phyloP scores from a whole-genome alignment of 2,888 invertebrate genomes.

The Trachelus tabidus region DNA sequence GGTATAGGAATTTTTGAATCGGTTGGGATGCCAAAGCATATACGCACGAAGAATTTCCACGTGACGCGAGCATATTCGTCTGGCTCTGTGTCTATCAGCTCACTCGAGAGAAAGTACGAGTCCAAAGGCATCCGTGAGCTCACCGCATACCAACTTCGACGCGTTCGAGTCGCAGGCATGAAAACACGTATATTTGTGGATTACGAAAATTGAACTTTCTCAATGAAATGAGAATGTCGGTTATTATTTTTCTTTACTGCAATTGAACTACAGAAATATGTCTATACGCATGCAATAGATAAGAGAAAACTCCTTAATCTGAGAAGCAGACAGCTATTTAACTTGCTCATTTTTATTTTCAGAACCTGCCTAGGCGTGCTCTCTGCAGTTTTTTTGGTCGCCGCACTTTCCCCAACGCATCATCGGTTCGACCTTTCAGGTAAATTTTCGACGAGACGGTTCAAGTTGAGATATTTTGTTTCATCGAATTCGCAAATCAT shows the following conservation, averaged over 20 bases:
- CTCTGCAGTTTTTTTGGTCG: slow-evolving; percentile 41
- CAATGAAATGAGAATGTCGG: neutral
- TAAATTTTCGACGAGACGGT: slow-evolving; percentile 31
- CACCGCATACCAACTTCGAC: slow-evolving; percentile 30
- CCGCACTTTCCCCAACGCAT: slow-evolving; percentile 45
- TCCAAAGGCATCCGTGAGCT: slow-evolving; percentile 32
- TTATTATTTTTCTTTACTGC: neutral
- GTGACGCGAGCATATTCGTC: neutral
- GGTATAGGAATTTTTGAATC: neutral
- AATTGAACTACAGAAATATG: neutral
- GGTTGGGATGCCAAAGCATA: neutral
- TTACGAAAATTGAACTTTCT: neutral
- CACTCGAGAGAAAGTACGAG: slow-evolving; percentile 43
- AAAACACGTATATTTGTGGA: neutral
- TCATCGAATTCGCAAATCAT: neutral
- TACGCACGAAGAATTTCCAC: neutral
- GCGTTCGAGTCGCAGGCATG: neutral
- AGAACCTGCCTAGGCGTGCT: slow-evolving; percentile 56
- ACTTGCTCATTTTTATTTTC: slow-evolving; percentile 34
- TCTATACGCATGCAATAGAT: neutral
- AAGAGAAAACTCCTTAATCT: neutral
- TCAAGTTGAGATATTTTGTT: neutral
- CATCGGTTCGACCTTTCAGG: slow-evolving; percentile 55
- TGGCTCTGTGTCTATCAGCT: neutral
- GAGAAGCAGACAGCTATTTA: neutral